Evolutionary conservation across 2,888 invertebrate species (phyloP).

Genomic region (Lottia gigantea): DNA sequence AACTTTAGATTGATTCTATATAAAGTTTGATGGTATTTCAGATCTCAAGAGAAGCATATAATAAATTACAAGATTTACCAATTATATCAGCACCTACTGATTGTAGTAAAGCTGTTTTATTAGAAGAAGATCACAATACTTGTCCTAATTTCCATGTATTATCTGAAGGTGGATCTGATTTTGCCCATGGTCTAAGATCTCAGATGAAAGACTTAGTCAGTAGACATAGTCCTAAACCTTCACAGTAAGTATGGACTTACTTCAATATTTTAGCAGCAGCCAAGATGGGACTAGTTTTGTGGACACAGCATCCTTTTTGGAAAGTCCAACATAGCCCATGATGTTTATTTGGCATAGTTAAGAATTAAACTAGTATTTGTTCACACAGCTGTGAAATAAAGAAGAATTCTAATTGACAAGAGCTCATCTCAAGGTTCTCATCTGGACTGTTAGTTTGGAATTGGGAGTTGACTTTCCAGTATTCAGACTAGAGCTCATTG

Average conservation of each 20-base stretch:
- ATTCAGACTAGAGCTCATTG: no score
- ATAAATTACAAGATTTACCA: slow-evolving; percentile 22
- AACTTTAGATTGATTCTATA: background rate
- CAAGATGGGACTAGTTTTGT: no score
- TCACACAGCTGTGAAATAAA: no score
- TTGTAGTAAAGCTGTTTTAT: slow-evolving; percentile 18
- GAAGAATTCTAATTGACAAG: no score
- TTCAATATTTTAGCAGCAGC: no score
- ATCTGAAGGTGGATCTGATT: slow-evolving; percentile 68
- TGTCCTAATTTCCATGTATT: slow-evolving; percentile 89
- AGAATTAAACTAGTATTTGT: no score
- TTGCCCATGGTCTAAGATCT: slow-evolving; percentile 80
- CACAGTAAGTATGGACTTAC: background rate
- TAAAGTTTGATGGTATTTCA: slow-evolving; percentile 10
- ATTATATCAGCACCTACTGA: background rate
- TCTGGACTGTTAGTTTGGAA: no score
- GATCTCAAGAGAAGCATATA: slow-evolving; percentile 31
- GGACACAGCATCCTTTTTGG: no score
- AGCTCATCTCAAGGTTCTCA: no score
- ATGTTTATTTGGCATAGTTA: no score
- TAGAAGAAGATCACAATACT: slow-evolving; percentile 71
- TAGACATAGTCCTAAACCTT: slow-evolving; percentile 78
- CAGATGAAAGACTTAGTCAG: slow-evolving; percentile 87
- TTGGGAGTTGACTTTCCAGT: no score
- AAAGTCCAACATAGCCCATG: no score